Base-by-base conservation (phyloP, 2,797 vertebrate genomes). In the Ctenopoma kingsleyae region DNA sequence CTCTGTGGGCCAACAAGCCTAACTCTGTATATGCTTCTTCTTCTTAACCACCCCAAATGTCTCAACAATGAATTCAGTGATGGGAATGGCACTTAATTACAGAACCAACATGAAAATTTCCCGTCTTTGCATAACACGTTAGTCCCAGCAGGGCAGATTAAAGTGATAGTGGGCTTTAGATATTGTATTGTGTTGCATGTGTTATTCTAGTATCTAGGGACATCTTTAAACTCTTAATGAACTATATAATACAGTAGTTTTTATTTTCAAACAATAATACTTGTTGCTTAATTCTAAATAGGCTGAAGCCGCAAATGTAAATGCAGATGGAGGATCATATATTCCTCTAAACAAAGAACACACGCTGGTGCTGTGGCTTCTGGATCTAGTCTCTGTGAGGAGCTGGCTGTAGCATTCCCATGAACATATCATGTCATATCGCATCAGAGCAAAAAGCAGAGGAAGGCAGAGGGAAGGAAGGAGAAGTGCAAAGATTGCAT, bases 401-500 rank as follows among this genome's bases (percentile, higher is more conserved):
- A 72, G 46, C 32, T 64, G 10, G 60, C 65, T n/a, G 69, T 73
- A 78, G 32, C 77, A 58, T 74, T 62, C 35, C 38, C 57, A 62
- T 48, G 79, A 74, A 81, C 74, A 65, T 73, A 53, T 71, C 65
- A 52, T 72, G 84, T 91, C 73, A 40, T 44, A 67, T 30, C 36
- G 2, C 56, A 89, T 87, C 75, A 80, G 75, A 64, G 76, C 48
- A 54, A 56, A 59, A 69, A 59, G 52, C 60, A 51, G 35, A 35
- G 20, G 23, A 53, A 60, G 68, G 40, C 38, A 68, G 60, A 76
- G 49, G 59, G 30, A 61, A 57, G 75, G 49, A 66, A 52, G 65
- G 74, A 64, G 44, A 54, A 73, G 71, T 78, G 65, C 66, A 85
- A 71, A 72, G 82, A 89, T 91, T 92, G 71, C 40, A 73, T 93